Conservation (phyloP, 2,113 vertebrate species). For the Aphyosemion australe region DNA sequence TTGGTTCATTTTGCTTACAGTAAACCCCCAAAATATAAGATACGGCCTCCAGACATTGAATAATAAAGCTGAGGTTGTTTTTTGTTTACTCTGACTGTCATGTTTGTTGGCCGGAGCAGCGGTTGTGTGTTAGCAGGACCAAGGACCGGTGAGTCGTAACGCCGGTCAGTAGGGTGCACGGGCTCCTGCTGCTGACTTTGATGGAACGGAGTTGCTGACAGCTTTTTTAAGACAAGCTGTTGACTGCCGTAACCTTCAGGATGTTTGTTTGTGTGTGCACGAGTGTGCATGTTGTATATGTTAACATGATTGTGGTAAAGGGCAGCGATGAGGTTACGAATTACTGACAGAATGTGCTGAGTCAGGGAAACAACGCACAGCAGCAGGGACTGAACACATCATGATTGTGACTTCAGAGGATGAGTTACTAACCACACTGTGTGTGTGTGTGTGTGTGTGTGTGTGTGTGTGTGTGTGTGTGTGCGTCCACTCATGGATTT, state of each 20-base stretch:
- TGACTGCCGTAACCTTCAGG: conserved; percentile 71
- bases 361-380: conserved; percentile 12
- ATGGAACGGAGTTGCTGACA: conserved; percentile 74
- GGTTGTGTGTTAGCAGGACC: conserved; percentile 41
- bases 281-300: conserved; percentile 16
- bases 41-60: not conserved
- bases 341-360: conserved; percentile 43
- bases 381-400: not conserved
- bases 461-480: conserved; percentile 40
- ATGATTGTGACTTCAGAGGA: too few relatives aligned
- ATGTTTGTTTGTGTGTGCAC: conserved; percentile 41
- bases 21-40: too few relatives aligned
- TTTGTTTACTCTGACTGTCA: conserved; percentile 12
- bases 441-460: conserved; percentile 1
- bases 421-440: too few relatives aligned
- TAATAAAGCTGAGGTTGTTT: conserved; percentile 10
- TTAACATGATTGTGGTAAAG: conserved; percentile 43
- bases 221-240: conserved; percentile 78
- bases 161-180: conserved; percentile 52
- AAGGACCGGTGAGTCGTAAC: conserved; percentile 40
- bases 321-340: conserved; percentile 42
- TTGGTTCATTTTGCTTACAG: conserved; percentile 11
- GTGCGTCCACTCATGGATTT: conserved; percentile 26
- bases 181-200: conserved; percentile 65
- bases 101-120: conserved; percentile 12